Percentiles rank a stretch among this genome's conserved stretches.
These are phyloP conservation scores for Percina caprodes DNA, from an alignment of 2,113 vertebrate genomes.

Conservation along the genomic window DNA sequence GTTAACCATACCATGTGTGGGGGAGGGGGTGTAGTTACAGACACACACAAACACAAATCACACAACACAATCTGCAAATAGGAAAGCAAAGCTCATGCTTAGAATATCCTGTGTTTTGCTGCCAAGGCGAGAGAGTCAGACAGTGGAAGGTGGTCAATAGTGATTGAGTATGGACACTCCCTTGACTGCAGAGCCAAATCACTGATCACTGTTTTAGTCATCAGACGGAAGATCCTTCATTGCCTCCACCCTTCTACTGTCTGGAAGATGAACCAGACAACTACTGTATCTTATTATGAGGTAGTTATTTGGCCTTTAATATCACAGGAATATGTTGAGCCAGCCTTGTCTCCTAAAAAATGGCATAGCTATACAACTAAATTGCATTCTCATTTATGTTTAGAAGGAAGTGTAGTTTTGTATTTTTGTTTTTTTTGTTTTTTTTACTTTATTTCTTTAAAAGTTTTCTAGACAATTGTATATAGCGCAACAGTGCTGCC, in stretches of 20 bases:
- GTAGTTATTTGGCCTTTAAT: constrained; percentile 27
- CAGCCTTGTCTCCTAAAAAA: too few species aligned
- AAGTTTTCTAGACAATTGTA: too few species aligned
- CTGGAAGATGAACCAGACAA: constrained; percentile 38
- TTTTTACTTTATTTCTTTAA: too few species aligned
- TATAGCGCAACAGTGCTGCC: too few species aligned
- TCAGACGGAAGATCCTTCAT: constrained; percentile 45
- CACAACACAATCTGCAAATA: constrained; percentile 29
- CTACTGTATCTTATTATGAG: not conserved
- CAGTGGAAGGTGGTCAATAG: constrained; percentile 57
- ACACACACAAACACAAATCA: not conserved
- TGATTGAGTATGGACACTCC: constrained; percentile 60
- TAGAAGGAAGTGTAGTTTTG: too few species aligned
- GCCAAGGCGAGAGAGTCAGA: constrained; percentile 15
- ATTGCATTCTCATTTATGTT: too few species aligned
- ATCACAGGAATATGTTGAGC: not conserved
- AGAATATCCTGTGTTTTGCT: constrained; percentile 53
- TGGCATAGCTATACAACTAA: too few species aligned
- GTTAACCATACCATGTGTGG: not conserved
- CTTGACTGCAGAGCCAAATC: constrained; percentile 45
- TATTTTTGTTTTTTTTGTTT: too few species aligned
- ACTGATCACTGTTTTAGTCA: constrained; percentile 56
- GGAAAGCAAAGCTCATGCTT: constrained; percentile 44
- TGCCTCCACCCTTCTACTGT: constrained; percentile 42
- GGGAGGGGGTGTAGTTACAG: constrained; percentile 21